Evolutionary conservation across 2,113 vertebrate species (phyloP).

Genomic region (Bothrops jararaca): DNA sequence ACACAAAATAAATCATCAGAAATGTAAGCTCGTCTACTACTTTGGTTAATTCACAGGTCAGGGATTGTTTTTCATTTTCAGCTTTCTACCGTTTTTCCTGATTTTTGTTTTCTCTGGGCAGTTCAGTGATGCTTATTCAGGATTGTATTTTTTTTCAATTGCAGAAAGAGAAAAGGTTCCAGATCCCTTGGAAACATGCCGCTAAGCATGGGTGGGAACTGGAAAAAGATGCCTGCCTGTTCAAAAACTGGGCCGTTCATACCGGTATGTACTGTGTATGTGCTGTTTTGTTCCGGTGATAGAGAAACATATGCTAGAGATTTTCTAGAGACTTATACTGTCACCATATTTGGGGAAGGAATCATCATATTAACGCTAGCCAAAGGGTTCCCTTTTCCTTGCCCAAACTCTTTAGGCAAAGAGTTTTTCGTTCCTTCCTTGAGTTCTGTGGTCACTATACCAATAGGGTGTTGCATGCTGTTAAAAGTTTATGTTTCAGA

Average conservation of each 20-base stretch:
- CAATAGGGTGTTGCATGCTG: background rate
- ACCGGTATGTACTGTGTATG: conserved; percentile 86
- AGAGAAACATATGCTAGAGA: background rate
- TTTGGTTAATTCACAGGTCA: background rate
- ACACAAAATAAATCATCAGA: background rate
- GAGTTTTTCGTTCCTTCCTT: background rate
- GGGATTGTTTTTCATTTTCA: background rate
- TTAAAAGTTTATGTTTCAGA: background rate
- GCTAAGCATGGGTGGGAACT: conserved; percentile 95
- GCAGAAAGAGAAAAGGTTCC: conserved; percentile 87
- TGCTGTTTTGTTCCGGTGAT: background rate
- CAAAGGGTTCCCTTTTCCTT: background rate
- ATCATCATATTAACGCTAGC: background rate
- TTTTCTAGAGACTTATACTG: background rate
- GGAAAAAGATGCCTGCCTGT: conserved; percentile 90
- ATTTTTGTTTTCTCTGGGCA: background rate
- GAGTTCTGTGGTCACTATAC: background rate
- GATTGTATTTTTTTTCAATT: conserved; percentile 29
- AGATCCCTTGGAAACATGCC: conserved; percentile 96
- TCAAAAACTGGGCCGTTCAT: conserved; percentile 93
- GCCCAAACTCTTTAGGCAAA: background rate
- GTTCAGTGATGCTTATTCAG: background rate
- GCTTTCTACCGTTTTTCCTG: background rate
- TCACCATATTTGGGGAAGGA: background rate
- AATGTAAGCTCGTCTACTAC: background rate